These are phyloP conservation scores for Orestias chungarensis DNA, from an alignment of 2,797 vertebrate genomes.

Conservation along the genomic window DNA sequence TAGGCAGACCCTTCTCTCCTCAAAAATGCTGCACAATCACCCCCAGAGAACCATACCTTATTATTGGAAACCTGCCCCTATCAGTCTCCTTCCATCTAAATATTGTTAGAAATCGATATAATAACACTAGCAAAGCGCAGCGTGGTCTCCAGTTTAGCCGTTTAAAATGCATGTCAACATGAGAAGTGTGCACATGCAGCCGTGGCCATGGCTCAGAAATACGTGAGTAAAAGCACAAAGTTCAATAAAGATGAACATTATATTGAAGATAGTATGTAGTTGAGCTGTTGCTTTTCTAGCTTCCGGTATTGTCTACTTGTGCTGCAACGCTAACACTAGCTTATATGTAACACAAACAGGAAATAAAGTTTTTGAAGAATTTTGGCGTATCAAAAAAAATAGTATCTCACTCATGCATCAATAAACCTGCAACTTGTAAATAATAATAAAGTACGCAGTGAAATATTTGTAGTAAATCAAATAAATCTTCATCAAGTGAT, in stretches of 20 bases:
- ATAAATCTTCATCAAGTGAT: too few relatives aligned
- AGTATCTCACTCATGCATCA: background rate
- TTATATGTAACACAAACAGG: background rate
- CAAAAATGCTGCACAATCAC: slow-evolving; percentile 64
- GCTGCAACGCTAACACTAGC: background rate
- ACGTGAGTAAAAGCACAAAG: background rate
- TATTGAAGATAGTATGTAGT: too few relatives aligned
- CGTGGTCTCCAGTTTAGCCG: slow-evolving; percentile 38
- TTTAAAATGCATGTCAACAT: slow-evolving; percentile 33
- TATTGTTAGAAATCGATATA: slow-evolving; percentile 78
- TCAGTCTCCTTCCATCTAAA: slow-evolving; percentile 75
- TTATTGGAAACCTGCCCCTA: slow-evolving; percentile 77
- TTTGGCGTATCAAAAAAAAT: background rate
- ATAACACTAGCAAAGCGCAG: slow-evolving; percentile 57
- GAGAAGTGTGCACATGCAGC: slow-evolving; percentile 18
- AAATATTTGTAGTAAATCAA: too few relatives aligned
- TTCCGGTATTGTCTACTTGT: background rate
- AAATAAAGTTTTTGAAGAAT: background rate
- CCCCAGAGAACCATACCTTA: slow-evolving; percentile 77
- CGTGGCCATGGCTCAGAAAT: background rate
- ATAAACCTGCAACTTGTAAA: too few relatives aligned
- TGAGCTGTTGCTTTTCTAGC: background rate
- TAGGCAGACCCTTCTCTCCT: slow-evolving; percentile 69
- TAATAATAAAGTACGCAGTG: too few relatives aligned
- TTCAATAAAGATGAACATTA: background rate